Percentiles rank a stretch among this genome's conserved stretches.
Evolutionary conservation across 2,797 vertebrate genomes (phyloP).

Genomic region (Enoplosus armatus): DNA sequence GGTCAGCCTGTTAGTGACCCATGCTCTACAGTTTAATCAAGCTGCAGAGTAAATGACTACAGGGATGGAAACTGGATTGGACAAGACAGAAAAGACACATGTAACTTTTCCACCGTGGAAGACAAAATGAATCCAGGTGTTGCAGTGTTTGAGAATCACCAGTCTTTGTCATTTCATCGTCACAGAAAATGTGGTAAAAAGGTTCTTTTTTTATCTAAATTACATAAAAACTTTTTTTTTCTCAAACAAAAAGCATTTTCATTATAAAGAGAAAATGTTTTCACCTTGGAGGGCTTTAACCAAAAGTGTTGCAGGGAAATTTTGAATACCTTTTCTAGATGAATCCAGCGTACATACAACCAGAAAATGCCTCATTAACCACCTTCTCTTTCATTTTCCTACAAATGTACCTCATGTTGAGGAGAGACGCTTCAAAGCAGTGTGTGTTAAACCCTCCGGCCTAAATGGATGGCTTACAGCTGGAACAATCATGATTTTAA

Average conservation of each 20-base stretch:
- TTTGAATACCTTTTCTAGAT: not conserved
- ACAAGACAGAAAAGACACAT: not conserved
- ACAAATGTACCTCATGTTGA: constrained; percentile 2
- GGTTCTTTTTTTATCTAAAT: not conserved
- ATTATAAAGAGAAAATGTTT: constrained; percentile 6
- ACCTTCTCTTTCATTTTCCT: not conserved
- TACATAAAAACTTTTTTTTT: not conserved
- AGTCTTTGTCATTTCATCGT: not conserved
- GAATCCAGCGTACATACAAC: not conserved
- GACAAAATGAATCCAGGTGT: not conserved
- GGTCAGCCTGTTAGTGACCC: too few species aligned
- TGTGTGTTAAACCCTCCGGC: not conserved
- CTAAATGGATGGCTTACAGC: constrained; percentile 11
- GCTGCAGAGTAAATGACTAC: too few species aligned
- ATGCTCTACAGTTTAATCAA: too few species aligned
- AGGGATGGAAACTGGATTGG: not conserved
- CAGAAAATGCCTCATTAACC: not conserved
- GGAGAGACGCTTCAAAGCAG: not conserved
- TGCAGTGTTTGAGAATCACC: not conserved
- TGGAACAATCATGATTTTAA: constrained; percentile 30
- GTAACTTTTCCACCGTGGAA: not conserved
- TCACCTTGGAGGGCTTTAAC: constrained; percentile 10
- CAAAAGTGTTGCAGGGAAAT: not conserved
- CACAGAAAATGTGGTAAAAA: constrained; percentile 29
- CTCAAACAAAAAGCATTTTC: constrained; percentile 38